Evolutionary conservation across 1,140 invertebrate species (phyloP).

Genomic region (Drosophila sp.): DNA sequence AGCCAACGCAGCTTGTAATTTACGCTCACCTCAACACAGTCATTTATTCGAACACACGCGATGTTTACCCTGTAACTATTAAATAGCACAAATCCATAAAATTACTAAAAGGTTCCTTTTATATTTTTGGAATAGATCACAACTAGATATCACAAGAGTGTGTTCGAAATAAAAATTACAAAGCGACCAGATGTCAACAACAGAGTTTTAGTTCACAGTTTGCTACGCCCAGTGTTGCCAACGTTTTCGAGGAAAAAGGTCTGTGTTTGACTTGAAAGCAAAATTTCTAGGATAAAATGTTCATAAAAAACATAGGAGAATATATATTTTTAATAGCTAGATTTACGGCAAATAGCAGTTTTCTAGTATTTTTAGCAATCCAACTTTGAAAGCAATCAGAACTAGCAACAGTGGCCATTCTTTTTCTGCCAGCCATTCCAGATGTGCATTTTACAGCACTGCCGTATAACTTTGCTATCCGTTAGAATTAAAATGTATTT

Average conservation of each 20-base stretch:
- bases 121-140: slow-evolving; percentile 63
- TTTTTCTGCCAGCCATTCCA: slow-evolving; percentile 54
- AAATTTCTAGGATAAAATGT: too few species aligned
- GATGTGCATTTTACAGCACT: slow-evolving; percentile 47
- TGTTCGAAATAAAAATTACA: slow-evolving; percentile 55
- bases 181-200: slow-evolving; percentile 78
- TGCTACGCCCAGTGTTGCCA: slow-evolving; percentile 39
- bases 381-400: too few species aligned
- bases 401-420: slow-evolving; percentile 41
- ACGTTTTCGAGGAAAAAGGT: too few species aligned
- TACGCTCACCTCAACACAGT: slow-evolving; percentile 58
- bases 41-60: slow-evolving; percentile 32
- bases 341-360: too few species aligned
- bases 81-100: slow-evolving; percentile 67
- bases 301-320: too few species aligned
- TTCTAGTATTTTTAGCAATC: too few species aligned
- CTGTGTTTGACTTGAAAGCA: too few species aligned
- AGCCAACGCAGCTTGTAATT: slow-evolving; percentile 20
- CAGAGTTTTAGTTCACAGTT: slow-evolving; percentile 65
- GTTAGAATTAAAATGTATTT: slow-evolving; percentile 36
- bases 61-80: slow-evolving; percentile 43
- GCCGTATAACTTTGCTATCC: slow-evolving; percentile 9
- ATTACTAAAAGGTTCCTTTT: slow-evolving; percentile 45
- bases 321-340: too few species aligned
- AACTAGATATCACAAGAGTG: slow-evolving; percentile 71